These are phyloP conservation scores for Drosophila kohkoa DNA, from an alignment of 1,140 invertebrate genomes.

Conservation along the genomic window DNA sequence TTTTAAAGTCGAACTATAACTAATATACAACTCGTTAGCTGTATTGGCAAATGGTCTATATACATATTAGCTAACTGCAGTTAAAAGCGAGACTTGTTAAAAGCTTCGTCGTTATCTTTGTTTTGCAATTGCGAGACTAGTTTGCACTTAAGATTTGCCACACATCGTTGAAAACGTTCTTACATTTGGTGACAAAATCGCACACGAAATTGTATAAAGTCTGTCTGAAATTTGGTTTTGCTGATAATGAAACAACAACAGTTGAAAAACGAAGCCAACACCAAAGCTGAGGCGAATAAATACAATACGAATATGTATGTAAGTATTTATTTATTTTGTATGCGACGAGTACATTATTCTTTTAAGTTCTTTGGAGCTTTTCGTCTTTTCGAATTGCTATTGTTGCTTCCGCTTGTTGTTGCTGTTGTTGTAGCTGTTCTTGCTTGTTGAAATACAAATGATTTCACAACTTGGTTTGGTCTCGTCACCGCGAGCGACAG, in stretches of 20 bases:
- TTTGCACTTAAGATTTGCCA: no score
- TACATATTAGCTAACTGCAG: no score
- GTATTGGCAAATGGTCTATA: no score
- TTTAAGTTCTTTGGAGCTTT: slow-evolving; percentile 37
- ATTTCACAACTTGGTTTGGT: slow-evolving; percentile 73
- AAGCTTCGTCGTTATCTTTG: no score
- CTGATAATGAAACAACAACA: slow-evolving; percentile 35
- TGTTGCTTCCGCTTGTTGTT: slow-evolving; percentile 41
- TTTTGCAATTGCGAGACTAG: background rate
- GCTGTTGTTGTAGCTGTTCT: slow-evolving; percentile 44
- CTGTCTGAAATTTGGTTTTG: slow-evolving; percentile 37
- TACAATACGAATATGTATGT: slow-evolving; percentile 11
- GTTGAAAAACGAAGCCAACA: background rate
- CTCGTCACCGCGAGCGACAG: slow-evolving; percentile 18
- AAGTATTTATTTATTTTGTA: background rate
- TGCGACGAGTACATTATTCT: slow-evolving; percentile 4
- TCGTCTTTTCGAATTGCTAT: slow-evolving; percentile 38
- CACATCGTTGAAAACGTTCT: background rate
- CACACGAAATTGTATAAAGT: background rate
- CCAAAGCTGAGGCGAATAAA: slow-evolving; percentile 3
- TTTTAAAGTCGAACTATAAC: no score
- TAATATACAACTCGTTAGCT: no score
- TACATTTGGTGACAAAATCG: background rate
- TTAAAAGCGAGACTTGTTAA: no score
- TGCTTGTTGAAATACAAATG: slow-evolving; percentile 79